These are phyloP conservation scores for Heliconius erato DNA, from an alignment of 2,888 invertebrate genomes.

Conservation along the genomic window DNA sequence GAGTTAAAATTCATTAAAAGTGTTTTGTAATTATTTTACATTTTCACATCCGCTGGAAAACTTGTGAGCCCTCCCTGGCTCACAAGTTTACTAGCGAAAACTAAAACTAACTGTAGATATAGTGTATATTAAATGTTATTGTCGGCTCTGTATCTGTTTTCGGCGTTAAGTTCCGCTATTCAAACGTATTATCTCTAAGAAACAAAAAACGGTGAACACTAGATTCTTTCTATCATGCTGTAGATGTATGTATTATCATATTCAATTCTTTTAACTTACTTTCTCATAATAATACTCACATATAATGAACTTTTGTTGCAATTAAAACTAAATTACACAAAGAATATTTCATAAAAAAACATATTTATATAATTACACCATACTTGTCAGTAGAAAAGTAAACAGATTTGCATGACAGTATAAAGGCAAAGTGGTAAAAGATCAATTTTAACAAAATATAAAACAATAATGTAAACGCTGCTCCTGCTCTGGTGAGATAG, in stretches of 20 bases:
- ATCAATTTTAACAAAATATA: neutral
- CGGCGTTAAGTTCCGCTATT: neutral
- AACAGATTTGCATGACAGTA: constrained; percentile 14
- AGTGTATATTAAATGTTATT: too few relatives aligned
- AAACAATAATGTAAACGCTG: too few relatives aligned
- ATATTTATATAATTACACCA: neutral
- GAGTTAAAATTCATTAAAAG: too few relatives aligned
- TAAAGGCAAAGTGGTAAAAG: constrained; percentile 6
- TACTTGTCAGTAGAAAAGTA: constrained; percentile 20
- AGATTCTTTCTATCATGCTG: neutral
- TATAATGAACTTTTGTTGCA: constrained; percentile 9
- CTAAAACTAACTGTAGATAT: too few relatives aligned
- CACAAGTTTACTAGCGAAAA: too few relatives aligned
- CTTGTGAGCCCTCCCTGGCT: too few relatives aligned
- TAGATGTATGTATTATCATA: neutral
- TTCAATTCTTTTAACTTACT: neutral
- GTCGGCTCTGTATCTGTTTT: too few relatives aligned
- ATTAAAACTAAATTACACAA: constrained; percentile 5
- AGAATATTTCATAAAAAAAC: constrained; percentile 1
- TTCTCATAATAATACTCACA: neutral
- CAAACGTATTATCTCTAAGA: neutral
- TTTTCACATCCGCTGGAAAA: too few relatives aligned
- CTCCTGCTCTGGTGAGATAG: too few relatives aligned
- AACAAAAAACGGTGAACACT: neutral
- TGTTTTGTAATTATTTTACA: too few relatives aligned